Base-by-base conservation (phyloP, 2,113 vertebrate genomes). In the Nothoprocta perdicaria region DNA sequence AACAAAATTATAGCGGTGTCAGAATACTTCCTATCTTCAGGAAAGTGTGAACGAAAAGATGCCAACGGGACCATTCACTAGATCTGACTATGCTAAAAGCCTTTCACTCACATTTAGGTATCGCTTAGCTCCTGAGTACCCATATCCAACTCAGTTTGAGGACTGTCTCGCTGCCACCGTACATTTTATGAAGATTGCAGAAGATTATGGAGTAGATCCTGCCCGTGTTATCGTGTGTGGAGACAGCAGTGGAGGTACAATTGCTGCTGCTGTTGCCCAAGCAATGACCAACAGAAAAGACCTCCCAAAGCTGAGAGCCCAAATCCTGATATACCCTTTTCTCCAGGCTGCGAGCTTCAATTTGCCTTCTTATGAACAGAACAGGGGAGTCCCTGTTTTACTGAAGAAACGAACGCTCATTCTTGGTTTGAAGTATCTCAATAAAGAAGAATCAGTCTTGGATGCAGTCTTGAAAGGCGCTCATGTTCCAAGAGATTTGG, bases 301-400 rank as follows among this genome's bases (percentile, higher is more conserved):
- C 13, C 94, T 98, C 96, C 97, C 97, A 10, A 92, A 89, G 84
- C 95, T 97, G 66, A 96, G 97, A 50, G 98, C 98, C 76, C 98
- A 98, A 92, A 86, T 98, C 69, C 92, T 98, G 40, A 95, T 99
- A 94, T 98, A 98, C 57, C 98, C 98, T 6, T 79, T 93, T 4
- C 73, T 98, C 61, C 98, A 99, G 95, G 90, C 86, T 65, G 88
- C 93, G 72, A 86, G 93, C 73, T 81, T 97, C 0, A 58, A 95
- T 82, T 61, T 97, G 80, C 96, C 96, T 63, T 99, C 98, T 21
- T 97, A 98, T 60, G 97, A 97, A 94, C 97, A 98, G 91, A 98
- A 98, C 66, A 66, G 91, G 14, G 38, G 68, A 12, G 62, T 98
- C 52, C 98, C 98, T 31, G 6, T 98, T 89, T 96, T 99, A 89